phyloP scores from a whole-genome alignment of 2,113 vertebrate species.

The Verasper variegatus region DNA sequence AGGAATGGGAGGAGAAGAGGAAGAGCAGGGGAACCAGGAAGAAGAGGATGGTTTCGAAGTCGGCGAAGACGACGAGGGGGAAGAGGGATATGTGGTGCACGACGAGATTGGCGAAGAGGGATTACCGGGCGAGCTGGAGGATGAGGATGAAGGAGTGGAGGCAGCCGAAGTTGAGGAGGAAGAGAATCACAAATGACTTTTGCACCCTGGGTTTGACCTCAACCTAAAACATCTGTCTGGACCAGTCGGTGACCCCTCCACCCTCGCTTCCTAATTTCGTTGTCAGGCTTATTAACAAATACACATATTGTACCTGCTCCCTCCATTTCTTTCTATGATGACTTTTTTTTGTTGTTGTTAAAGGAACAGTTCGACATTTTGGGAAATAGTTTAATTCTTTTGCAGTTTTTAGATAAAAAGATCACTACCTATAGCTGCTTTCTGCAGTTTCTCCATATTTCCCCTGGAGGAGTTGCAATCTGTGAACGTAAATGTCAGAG shows the following conservation, averaged over 20 bases:
- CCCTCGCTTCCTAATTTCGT: neutral
- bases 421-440: too few relatives aligned
- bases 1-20: slow-evolving; percentile 12
- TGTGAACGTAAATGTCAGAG: too few relatives aligned
- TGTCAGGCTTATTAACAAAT: neutral
- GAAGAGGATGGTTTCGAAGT: slow-evolving; percentile 65
- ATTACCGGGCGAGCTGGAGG: slow-evolving; percentile 13
- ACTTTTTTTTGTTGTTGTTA: slow-evolving; percentile 25
- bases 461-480: too few relatives aligned
- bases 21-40: slow-evolving; percentile 24
- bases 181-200: slow-evolving; percentile 50
- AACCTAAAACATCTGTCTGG: slow-evolving; percentile 32
- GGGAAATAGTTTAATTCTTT: neutral
- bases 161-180: slow-evolving; percentile 28
- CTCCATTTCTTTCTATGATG: neutral
- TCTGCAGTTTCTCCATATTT: too few relatives aligned
- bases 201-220: slow-evolving; percentile 1
- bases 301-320: slow-evolving; percentile 10
- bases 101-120: slow-evolving; percentile 66
- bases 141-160: slow-evolving; percentile 29
- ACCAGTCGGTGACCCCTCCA: slow-evolving; percentile 26
- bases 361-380: slow-evolving; percentile 15
- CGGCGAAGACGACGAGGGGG: slow-evolving; percentile 54
- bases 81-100: slow-evolving; percentile 58
- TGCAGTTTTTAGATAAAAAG: neutral